Evolutionary conservation across 2,797 vertebrate genomes (phyloP), one percentile per base, ranked within the genome.

Genomic region (Sebastes taczanowskii): DNA sequence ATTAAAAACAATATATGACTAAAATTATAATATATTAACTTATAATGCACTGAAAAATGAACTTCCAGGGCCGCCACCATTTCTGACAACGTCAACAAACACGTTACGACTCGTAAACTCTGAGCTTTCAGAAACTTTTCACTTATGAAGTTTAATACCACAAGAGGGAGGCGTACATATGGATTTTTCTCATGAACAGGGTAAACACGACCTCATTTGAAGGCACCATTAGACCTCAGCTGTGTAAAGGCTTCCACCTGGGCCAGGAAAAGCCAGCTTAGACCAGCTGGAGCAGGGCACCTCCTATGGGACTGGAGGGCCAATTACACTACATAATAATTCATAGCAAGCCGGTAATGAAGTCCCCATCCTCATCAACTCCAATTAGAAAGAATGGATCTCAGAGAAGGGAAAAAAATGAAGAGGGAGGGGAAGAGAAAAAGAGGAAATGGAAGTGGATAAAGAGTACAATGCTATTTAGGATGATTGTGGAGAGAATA

Each of bases 271-370:
- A 83, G 81, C 88, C 87, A 88, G 93, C 14, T 89, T 84, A 86
- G 92, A 85, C 77, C 89, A 93, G 88, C 82, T 90, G 87, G 91
- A 94, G 85, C 91, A 94, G 95, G 94, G 95, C 95, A 93, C 94
- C 93, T 94, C 96, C 94, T 94, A 83, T 76, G 95, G 94, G 95
- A 95, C 87, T 29, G 94, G 93, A 94, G 92, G 94, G 89, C 93
- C 94, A 95, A 96, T 96, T 96, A 96, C 95, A 94, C 85, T 84
- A 88, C 89, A 92, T 94, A 94, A 94, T 96, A 95, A 96, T 94
- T 95, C 94, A 94, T 89, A 84, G 86, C 89, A 74, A 79, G 80
- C 78, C 68, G 63, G 74, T 95, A 96, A 96, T 96, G 94, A 95
- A 95, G 91, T 95, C 94, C 92, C 92, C 83, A 78, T 94, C 85